A percentile compares a stretch with the other conserved stretches of the same genome.
Conservation (phyloP, 2,888 invertebrate genomes). For the Argynnis bischoffii region DNA sequence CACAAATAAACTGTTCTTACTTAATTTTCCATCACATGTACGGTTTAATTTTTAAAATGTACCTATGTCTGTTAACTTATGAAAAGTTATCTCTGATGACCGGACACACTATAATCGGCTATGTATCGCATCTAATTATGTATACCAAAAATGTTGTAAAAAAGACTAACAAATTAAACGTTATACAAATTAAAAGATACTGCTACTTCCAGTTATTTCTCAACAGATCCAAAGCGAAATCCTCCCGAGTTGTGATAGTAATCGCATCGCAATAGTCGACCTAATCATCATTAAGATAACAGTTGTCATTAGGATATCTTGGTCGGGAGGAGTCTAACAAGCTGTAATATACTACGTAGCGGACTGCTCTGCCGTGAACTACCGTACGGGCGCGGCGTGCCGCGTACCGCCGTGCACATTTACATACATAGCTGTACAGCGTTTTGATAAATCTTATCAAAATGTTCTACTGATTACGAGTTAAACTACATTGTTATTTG, state of each 20-base stretch:
- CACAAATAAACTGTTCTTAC: too few species aligned
- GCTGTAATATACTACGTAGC: conserved; percentile 45
- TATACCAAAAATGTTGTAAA: too few species aligned
- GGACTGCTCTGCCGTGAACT: conserved; percentile 23
- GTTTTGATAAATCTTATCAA: conserved; percentile 16
- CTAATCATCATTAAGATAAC: conserved; percentile 59
- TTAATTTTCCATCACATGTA: too few species aligned
- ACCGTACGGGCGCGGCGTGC: conserved; percentile 11
- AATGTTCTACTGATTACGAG: conserved; percentile 12
- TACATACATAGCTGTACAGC: conserved; percentile 8
- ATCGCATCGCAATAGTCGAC: conserved; percentile 21
- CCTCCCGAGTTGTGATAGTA: conserved; percentile 27
- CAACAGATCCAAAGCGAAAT: background rate
- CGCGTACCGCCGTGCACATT: background rate
- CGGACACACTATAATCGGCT: too few species aligned
- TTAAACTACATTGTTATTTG: conserved; percentile 21
- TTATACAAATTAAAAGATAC: background rate
- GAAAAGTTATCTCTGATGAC: too few species aligned
- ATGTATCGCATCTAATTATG: too few species aligned
- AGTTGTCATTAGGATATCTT: conserved; percentile 55
- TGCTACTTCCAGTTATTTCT: background rate
- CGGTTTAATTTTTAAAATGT: too few species aligned
- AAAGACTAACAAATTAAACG: background rate
- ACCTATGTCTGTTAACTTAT: too few species aligned
- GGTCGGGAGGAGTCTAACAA: conserved; percentile 52